phyloP scores from a whole-genome alignment of 2,113 vertebrate species.

The Psittacula cyanocephala region DNA sequence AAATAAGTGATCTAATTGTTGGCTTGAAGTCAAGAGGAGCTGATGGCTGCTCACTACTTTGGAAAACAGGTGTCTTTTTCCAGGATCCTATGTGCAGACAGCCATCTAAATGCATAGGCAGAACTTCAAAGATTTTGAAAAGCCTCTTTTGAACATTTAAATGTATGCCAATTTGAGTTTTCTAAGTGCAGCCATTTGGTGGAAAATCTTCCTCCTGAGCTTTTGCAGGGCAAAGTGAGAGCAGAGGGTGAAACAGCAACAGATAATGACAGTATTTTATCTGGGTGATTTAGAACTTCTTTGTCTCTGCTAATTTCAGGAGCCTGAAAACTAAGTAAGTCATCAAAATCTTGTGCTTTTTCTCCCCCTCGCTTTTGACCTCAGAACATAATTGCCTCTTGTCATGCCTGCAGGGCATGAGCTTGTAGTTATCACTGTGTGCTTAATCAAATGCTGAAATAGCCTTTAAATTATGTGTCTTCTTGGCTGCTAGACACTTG shows the following conservation, averaged over 20 bases:
- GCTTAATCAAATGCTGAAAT: conserved; percentile 60
- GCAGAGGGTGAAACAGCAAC: neutral
- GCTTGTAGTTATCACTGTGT: conserved; percentile 54
- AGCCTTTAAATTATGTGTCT: conserved; percentile 49
- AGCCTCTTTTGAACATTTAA: neutral
- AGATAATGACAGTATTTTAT: conserved; percentile 25
- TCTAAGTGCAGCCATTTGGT: neutral
- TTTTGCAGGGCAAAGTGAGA: neutral
- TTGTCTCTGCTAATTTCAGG: conserved; percentile 48
- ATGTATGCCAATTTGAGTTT: neutral
- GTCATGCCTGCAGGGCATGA: conserved; percentile 36
- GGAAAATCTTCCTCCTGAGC: neutral
- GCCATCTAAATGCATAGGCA: neutral
- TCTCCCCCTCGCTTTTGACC: conserved; percentile 53
- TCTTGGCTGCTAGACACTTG: conserved; percentile 37
- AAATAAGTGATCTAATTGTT: conserved; percentile 43
- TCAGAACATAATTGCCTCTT: conserved; percentile 58
- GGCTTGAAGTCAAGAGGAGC: conserved; percentile 2
- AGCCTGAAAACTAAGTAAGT: conserved; percentile 55
- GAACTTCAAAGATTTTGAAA: neutral
- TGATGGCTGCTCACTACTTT: neutral
- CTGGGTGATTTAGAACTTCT: conserved; percentile 25
- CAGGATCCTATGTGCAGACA: neutral
- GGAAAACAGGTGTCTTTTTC: conserved; percentile 28
- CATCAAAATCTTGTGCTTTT: conserved; percentile 57